Evolutionary conservation across 2,113 vertebrate species (phyloP).

Genomic region (Cebidichthys violaceus): DNA sequence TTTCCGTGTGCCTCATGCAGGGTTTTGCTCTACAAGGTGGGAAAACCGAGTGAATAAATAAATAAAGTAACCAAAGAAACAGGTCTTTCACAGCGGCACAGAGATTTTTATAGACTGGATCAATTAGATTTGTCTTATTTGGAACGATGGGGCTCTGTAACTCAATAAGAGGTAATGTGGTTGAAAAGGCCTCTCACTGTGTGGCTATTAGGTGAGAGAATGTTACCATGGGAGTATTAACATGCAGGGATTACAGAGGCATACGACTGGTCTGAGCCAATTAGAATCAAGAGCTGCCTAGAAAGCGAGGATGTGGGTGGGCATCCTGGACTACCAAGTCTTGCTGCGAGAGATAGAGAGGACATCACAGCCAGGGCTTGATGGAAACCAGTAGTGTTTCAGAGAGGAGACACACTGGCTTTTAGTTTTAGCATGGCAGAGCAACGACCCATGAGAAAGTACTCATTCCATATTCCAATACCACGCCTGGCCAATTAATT

Average conservation of each 20-base stretch:
- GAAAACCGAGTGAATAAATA: constrained; percentile 82
- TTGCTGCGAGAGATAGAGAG: constrained; percentile 47
- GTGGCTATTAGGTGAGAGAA: constrained; percentile 88
- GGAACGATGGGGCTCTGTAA: constrained; percentile 94
- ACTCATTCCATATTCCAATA: constrained; percentile 17
- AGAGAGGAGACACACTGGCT: constrained; percentile 35
- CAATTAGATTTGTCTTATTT: constrained; percentile 98
- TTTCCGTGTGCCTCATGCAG: constrained; percentile 82
- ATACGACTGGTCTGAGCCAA: constrained; percentile 74
- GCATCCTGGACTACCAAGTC: constrained; percentile 50
- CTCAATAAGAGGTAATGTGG: constrained; percentile 95
- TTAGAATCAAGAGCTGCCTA: constrained; percentile 75
- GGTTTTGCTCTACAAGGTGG: constrained; percentile 71
- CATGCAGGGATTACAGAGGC: constrained; percentile 79
- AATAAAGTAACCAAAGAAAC: constrained; percentile 77
- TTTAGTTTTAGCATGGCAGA: constrained; percentile 34
- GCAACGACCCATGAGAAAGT: background rate
- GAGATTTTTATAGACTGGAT: constrained; percentile 90
- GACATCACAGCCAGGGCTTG: constrained; percentile 47
- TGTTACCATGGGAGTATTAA: constrained; percentile 82
- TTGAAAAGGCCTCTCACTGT: constrained; percentile 93
- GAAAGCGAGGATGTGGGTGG: constrained; percentile 65
- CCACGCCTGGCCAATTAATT: background rate
- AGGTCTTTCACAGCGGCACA: constrained; percentile 79
- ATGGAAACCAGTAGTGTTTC: constrained; percentile 59